These are phyloP conservation scores for Brachionus plicatilis DNA, from an alignment of 1,140 invertebrate species.

Conservation along the genomic window DNA sequence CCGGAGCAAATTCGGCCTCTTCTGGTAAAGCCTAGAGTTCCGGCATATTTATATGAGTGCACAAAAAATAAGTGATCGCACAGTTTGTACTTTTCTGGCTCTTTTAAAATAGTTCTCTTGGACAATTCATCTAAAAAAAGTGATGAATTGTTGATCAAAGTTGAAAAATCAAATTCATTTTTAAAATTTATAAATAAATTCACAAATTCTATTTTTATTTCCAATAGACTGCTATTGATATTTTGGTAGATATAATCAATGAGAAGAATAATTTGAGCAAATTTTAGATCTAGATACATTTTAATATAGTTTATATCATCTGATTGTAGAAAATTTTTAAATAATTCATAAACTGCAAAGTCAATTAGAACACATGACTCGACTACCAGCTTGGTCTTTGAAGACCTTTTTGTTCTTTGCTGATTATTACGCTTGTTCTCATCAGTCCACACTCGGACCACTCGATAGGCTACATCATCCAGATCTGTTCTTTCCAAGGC, in stretches of 20 bases:
- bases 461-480: background rate
- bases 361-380: constrained; percentile 3
- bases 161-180: background rate
- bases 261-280: background rate
- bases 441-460: background rate
- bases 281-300: background rate
- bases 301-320: background rate
- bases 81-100: background rate
- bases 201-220: background rate
- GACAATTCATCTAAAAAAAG: background rate
- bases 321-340: background rate
- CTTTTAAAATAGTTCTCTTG: background rate
- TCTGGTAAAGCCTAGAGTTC: background rate
- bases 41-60: background rate
- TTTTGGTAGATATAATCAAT: background rate
- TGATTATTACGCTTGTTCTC: background rate
- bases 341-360: background rate
- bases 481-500: background rate
- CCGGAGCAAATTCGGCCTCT: background rate
- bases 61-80: constrained; percentile 14
- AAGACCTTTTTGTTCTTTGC: background rate
- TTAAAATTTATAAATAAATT: background rate
- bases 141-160: background rate
- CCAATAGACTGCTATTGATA: background rate
- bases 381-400: background rate